Percentiles rank a stretch among this genome's conserved stretches.
phyloP scores from a whole-genome alignment of 2,113 vertebrate genomes.

The Urocynchramus pylzowi region DNA sequence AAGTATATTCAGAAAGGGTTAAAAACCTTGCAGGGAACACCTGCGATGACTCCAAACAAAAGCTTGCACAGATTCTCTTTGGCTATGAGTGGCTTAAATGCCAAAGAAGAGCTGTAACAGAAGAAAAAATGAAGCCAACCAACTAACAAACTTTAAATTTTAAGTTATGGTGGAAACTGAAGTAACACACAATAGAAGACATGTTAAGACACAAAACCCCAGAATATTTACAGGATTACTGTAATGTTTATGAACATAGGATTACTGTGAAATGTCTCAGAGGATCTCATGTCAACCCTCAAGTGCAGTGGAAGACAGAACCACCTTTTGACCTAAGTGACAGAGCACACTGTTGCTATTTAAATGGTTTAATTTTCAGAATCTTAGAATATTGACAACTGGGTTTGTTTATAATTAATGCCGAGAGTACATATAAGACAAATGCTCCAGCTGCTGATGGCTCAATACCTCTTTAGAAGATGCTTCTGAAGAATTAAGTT shows the following conservation, averaged over 20 bases:
- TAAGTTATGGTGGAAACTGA: background rate
- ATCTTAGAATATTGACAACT: fast-evolving
- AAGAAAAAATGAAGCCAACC: background rate
- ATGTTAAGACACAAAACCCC: background rate
- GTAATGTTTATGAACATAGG: background rate
- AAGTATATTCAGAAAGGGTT: background rate
- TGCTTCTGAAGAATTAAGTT: background rate
- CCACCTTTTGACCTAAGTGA: background rate
- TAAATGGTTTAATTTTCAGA: background rate
- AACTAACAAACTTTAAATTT: background rate
- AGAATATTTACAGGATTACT: background rate
- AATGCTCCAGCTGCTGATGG: background rate
- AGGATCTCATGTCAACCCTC: background rate
- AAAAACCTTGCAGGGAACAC: background rate
- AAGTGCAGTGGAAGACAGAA: background rate
- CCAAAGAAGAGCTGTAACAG: background rate
- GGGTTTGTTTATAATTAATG: background rate
- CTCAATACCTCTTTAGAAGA: background rate
- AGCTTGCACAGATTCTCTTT: background rate
- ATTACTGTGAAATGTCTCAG: too few species aligned
- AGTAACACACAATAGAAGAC: background rate
- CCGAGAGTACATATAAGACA: background rate
- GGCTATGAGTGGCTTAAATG: background rate
- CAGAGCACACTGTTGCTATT: background rate
- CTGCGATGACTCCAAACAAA: background rate